A percentile compares a stretch with the other conserved stretches of the same genome.
Conservation (phyloP, 2,797 vertebrate genomes). For the Propithecus perrieri region DNA sequence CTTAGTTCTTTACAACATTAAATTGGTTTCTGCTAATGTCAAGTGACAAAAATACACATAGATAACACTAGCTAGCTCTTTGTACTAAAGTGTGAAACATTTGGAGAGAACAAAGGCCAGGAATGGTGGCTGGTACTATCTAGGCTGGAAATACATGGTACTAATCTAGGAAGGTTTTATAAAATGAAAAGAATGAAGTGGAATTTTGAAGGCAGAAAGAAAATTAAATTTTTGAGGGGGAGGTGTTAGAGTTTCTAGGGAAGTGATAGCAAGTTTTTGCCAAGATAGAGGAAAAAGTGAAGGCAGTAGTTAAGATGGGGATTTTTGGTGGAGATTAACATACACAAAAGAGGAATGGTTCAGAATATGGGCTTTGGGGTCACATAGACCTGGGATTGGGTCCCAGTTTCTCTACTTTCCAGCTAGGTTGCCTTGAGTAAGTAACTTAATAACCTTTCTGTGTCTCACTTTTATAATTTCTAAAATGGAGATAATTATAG, state of each 20-base stretch:
- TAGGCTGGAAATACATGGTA: neutral
- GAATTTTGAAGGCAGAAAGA: conserved; percentile 18
- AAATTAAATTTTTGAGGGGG: neutral
- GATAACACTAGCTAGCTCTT: neutral
- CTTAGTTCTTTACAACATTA: conserved; percentile 30
- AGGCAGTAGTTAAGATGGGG: neutral
- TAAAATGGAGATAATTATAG: conserved; percentile 35
- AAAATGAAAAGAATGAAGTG: conserved; percentile 34
- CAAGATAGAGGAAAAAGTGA: neutral
- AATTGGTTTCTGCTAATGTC: conserved; percentile 41
- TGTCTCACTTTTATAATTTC: conserved; percentile 4
- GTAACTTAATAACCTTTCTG: conserved; percentile 13
- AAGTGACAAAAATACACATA: conserved; percentile 16
- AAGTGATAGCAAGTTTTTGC: conserved; percentile 18
- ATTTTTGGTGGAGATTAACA: neutral
- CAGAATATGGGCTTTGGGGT: neutral
- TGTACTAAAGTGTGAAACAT: neutral
- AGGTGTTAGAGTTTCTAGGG: neutral
- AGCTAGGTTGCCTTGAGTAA: neutral
- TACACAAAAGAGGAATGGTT: neutral
- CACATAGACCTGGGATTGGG: neutral
- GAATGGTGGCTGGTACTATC: neutral
- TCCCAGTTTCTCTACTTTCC: neutral
- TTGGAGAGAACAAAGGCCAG: neutral
- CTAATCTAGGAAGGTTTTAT: conserved; percentile 1